A percentile compares a stretch with the other conserved stretches of the same genome.
Conservation (phyloP, 1,140 invertebrate species). For the Euwallacea fornicatus region DNA sequence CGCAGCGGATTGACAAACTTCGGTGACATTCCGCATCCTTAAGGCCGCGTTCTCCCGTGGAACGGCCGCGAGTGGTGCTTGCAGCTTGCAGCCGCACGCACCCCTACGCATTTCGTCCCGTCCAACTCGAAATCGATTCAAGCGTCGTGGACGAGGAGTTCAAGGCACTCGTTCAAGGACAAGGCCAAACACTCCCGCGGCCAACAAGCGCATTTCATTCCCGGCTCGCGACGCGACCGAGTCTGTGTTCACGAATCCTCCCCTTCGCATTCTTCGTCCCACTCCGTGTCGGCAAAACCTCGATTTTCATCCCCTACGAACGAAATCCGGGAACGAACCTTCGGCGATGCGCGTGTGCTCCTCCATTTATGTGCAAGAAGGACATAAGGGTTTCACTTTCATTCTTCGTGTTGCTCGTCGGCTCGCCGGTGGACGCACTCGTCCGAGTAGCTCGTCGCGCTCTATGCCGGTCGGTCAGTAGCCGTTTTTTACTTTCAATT, state of each 20-base stretch:
- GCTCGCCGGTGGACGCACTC: constrained; percentile 10
- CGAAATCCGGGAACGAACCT: constrained; percentile 28
- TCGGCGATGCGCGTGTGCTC: constrained; percentile 11
- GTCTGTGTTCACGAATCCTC: constrained; percentile 33
- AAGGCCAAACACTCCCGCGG: constrained; percentile 49
- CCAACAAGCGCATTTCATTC: constrained; percentile 29
- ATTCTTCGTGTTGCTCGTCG: constrained; percentile 21
- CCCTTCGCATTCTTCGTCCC: background rate
- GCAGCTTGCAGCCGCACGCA: constrained; percentile 18
- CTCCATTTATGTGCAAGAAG: constrained; percentile 17
- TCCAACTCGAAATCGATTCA: constrained; percentile 48
- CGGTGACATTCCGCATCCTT: too few relatives aligned
- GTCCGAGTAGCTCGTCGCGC: constrained; percentile 4
- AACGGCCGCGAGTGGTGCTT: background rate
- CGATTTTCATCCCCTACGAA: constrained; percentile 22
- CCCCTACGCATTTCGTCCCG: constrained; percentile 32
- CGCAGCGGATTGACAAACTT: too few relatives aligned
- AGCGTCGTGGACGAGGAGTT: constrained; percentile 44
- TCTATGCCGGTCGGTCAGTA: constrained; percentile 16
- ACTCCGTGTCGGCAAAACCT: background rate
- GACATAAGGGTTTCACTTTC: constrained; percentile 35
- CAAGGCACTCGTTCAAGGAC: constrained; percentile 55
- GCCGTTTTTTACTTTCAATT: constrained; percentile 46
- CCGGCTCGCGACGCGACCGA: constrained; percentile 28
- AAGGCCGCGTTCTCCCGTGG: too few relatives aligned